Conservation (phyloP, 2,888 invertebrate genomes). For the Brachypalpus laphriformis region DNA sequence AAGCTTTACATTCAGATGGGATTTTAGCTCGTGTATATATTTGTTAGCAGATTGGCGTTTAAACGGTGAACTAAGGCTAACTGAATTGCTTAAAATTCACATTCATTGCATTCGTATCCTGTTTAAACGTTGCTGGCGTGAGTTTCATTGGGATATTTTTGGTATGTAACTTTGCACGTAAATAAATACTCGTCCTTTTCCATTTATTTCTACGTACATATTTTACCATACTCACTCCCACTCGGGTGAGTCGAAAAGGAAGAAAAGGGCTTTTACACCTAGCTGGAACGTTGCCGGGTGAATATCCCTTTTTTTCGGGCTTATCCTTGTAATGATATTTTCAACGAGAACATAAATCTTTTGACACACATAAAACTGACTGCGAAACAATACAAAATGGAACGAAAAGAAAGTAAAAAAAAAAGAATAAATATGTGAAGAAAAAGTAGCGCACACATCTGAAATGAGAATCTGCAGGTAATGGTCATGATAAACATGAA, state of each 20-base stretch:
- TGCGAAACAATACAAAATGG: constrained; percentile 62
- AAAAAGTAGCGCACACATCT: constrained; percentile 55
- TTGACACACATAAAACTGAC: constrained; percentile 67
- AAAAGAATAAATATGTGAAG: neutral
- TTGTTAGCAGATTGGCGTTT: neutral
- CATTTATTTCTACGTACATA: neutral
- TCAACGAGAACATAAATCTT: constrained; percentile 69
- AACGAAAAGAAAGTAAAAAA: constrained; percentile 1
- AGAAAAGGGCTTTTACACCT: neutral
- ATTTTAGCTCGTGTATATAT: too few relatives aligned
- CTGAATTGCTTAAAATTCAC: neutral
- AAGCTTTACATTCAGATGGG: constrained; percentile 6
- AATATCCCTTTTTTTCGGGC: constrained; percentile 15
- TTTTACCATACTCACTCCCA: neutral
- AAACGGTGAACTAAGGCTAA: neutral
- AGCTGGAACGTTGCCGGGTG: neutral
- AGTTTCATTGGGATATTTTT: neutral
- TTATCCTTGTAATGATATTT: constrained; percentile 68
- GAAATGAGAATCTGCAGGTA: constrained; percentile 71
- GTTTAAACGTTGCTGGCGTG: neutral
- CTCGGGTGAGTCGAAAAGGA: neutral
- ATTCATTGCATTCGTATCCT: neutral
- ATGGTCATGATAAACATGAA: constrained; percentile 51
- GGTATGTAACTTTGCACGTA: neutral
- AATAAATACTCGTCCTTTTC: constrained; percentile 19